Evolutionary conservation across 2,888 invertebrate species (phyloP).

Genomic region (Tryphoninae sp.): DNA sequence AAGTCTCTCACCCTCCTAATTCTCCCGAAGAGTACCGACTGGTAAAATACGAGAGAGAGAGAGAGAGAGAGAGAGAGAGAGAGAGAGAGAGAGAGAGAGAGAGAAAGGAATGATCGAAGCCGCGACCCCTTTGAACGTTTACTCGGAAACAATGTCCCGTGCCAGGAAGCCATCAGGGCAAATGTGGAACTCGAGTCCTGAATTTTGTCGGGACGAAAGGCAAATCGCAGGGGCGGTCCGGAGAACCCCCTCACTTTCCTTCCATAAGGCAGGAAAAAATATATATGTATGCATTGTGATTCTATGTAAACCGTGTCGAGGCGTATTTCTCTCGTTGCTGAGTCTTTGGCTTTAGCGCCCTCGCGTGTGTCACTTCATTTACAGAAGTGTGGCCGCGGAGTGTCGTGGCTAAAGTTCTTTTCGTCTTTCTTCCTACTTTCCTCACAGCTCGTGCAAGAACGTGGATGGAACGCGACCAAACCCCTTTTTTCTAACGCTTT

Average conservation of each 20-base stretch:
- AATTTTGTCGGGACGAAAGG: conserved; percentile 66
- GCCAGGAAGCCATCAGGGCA: conserved; percentile 76
- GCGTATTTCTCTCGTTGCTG: conserved; percentile 48
- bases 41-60: neutral
- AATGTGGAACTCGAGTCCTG: conserved; percentile 60
- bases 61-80: neutral
- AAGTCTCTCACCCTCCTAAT: no score
- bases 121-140: conserved; percentile 63
- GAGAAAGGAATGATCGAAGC: conserved; percentile 35
- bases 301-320: conserved; percentile 71
- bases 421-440: neutral
- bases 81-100: neutral
- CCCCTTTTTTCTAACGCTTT: conserved; percentile 20
- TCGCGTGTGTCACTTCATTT: conserved; percentile 79
- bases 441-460: conserved; percentile 24
- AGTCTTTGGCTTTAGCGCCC: conserved; percentile 41
- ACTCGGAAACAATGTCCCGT: conserved; percentile 77
- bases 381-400: conserved; percentile 69
- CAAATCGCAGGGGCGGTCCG: conserved; percentile 63
- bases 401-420: conserved; percentile 63
- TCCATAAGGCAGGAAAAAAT: conserved; percentile 6
- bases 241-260: conserved; percentile 37
- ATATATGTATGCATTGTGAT: conserved; percentile 18
- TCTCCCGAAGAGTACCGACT: neutral
- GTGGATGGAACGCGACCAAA: conserved; percentile 33